Evolutionary conservation across 2,797 vertebrate species (phyloP), one percentile per base, ranked within the genome.

Genomic region (Platyrinchus mystaceus): DNA sequence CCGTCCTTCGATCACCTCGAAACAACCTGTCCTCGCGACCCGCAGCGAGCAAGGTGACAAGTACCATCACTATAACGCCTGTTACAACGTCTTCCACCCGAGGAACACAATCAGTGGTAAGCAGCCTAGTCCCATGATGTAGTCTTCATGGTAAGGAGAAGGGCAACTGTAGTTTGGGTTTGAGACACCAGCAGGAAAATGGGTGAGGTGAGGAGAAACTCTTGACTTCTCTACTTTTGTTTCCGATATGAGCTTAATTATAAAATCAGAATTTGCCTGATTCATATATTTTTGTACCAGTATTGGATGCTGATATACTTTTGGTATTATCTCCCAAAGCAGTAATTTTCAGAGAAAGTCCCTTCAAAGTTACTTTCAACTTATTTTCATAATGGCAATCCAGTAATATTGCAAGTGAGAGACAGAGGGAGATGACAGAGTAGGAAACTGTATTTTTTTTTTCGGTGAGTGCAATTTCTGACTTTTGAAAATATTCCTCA

Each of bases 51-150:
- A 99, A 99, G 91, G 99, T 99, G 97, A 99, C 98, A 2, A 99
- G 99, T 96, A 99, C 99, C 87, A 99, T 99, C 88, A 99, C 98
- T 15, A 99, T 99, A 92, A 99, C 99, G 0, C 99, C 99, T 5
- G 95, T 98, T 84, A 98, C 98, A 52, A 98, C 98, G 0, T 98
- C 98, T 4, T 97, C 98, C 64, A 97, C 98, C 18, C 98, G 98
- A 96, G 98, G 98, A 66, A 98, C 98, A 7, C 98, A 98, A 47
- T 98, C 99, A 77, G 95, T 98, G 98, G 99, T 99, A 97, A 99
- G 99, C 97, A 66, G 20, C 4, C 1, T 26, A n/a, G 26, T 26
- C 9, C 67, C 30, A 9, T 7, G 36, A 5, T 15, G 8, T 12
- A 32, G 44, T 36, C 37, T 78, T 64, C 23, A 2, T 12, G 44